phyloP scores from a whole-genome alignment of 2,888 invertebrate genomes.

The Leptinotarsa haldemani region DNA sequence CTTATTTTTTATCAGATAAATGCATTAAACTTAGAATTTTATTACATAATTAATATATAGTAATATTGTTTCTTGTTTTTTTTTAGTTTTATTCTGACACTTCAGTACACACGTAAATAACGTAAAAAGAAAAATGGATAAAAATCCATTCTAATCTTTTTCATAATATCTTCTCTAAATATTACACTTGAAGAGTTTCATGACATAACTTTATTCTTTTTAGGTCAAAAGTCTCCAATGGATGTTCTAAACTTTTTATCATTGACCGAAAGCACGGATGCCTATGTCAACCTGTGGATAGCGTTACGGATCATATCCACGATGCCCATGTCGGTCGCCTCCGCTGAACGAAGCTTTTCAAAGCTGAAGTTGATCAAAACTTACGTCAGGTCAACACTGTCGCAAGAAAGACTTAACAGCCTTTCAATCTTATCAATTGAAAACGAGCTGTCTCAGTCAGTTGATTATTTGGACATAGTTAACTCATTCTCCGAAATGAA shows the following conservation, averaged over 20 bases:
- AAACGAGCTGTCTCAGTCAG: conserved; percentile 15
- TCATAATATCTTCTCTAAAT: too few relatives aligned
- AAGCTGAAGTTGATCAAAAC: conserved; percentile 4
- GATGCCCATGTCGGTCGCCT: not conserved
- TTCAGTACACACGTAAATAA: too few relatives aligned
- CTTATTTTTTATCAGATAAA: too few relatives aligned
- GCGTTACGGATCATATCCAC: not conserved
- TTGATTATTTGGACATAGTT: not conserved
- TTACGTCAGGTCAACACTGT: conserved; percentile 12
- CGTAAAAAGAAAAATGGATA: too few relatives aligned
- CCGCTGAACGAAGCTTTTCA: conserved; percentile 17
- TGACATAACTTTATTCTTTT: not conserved
- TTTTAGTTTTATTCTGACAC: too few relatives aligned
- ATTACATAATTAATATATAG: too few relatives aligned
- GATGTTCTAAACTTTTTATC: not conserved
- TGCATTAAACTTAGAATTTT: too few relatives aligned
- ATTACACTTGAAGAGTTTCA: too few relatives aligned
- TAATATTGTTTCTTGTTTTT: too few relatives aligned
- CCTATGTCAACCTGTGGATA: conserved; percentile 10
- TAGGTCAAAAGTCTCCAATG: not conserved
- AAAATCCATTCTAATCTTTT: too few relatives aligned
- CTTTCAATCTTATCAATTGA: conserved; percentile 13
- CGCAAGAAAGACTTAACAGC: conserved; percentile 14
- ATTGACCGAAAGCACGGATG: not conserved
- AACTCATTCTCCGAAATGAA: conserved; percentile 8